Base-by-base conservation (phyloP, 92 coral and sea anemone genomes). In the Blastomussa wellsi region DNA sequence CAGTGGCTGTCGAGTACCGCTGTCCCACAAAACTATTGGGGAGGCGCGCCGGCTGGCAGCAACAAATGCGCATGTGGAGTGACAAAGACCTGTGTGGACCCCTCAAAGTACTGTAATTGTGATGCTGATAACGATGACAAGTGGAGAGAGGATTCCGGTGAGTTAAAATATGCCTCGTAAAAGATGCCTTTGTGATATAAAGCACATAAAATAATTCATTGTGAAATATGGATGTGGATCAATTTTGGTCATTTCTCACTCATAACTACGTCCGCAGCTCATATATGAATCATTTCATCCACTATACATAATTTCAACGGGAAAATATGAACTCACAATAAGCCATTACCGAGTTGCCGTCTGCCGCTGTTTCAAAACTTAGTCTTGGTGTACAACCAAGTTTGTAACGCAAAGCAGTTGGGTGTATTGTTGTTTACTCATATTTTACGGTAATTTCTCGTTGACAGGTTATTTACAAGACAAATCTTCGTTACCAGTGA, bases 61-160 rank as follows among this genome's bases (percentile, higher is more conserved):
- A 47, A 84, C 31, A 92, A 83, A 33, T 96, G 98, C 84, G 94
- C 98, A 49, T 96, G 98, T 76, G 98, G 94, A 37, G 84, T 87
- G 65, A 87, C 82, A 22, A 80, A 92, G 20, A 85, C 93, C 36
- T 96, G 98, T 83, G 90, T 67, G 49, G 91, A 94, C 48, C 90
- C 88, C 7, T 69, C 72, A 17, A 96, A 96, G 82, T 88, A 65
- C 72, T 96, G 98, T 79, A 96, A 96, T 77, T 96, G 98, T 74
- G 98, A 96, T 75, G 90, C 91, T 57, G 95, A 93, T 14, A 77
- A 44, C 20, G 96, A 92, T 36, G 90, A 84, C 16, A 87, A 49
- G 49, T 96, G 98, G 98, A 89, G 96, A 20, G 90, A 91, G 81
- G 98, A 96, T 82, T 85, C 89, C 48, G 98, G 98, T 95, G 84